Evolutionary conservation across 1,140 invertebrate genomes (phyloP), one percentile per base, ranked within the genome.

Genomic region (Mylabris phalerata): DNA sequence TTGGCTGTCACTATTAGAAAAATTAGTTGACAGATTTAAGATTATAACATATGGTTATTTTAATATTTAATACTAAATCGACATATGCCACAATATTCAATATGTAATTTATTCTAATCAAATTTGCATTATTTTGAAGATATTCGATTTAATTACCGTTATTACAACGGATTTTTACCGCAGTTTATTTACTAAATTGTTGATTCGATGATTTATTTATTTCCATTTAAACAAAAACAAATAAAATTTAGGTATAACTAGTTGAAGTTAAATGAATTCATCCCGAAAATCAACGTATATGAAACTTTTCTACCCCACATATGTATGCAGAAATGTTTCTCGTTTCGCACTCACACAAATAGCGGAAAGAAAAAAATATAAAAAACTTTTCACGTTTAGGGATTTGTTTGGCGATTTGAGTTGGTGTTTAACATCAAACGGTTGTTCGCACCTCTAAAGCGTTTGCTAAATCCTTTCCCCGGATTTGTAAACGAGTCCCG

Each of bases 401-500:
- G 60, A 62, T 62, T 62, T 62, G 43, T 56, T 59, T 48, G 60
- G 60, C 50, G 48, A 61, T 61, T 57, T 48, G 46, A 61, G 59
- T 57, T 51, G 59, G 59, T 62, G 60, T 62, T 62, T 62, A 55
- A 62, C 56, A 57, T 59, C 49, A 59, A 59, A 59, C 45, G 57
- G 44, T 43, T 59, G 47, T 46, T 51, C 51, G 51, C 47, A 60
- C 58, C 58, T 60, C 51, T 45, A 52, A 52, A 55, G 50, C 58
- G 45, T 46, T 32, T 7, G 48, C 25, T 60, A 65, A 65, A 65
- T 59, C 63, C 63, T 65, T 62, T 65, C 57, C 19, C 51, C 57
- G 63, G 63, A 65, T 65, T 65, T 65, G 63, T 65, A 65, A 59
- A 65, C 57, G 60, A 65, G 57, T 56, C 54, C 60, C 57, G 57